Conservation (phyloP, 2,888 invertebrate genomes). For the Plusia festucae region DNA sequence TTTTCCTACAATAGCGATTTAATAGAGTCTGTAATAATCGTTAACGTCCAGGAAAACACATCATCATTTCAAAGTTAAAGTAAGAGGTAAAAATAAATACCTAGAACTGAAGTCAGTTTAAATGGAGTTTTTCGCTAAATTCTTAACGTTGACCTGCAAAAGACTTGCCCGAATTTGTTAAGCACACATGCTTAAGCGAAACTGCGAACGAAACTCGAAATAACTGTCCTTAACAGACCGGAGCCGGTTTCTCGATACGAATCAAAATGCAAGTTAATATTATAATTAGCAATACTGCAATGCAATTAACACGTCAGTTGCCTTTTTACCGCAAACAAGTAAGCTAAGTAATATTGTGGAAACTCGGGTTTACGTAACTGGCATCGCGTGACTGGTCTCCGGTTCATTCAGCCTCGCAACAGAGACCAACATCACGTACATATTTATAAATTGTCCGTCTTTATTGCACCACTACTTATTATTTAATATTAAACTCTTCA, state of each 20-base stretch:
- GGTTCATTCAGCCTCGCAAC: constrained; percentile 79
- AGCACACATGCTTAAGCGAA: constrained; percentile 20
- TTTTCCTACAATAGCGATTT: neutral
- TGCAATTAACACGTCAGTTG: constrained; percentile 82
- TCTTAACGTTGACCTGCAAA: constrained; percentile 33
- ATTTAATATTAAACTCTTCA: constrained; percentile 13
- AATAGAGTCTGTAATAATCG: neutral
- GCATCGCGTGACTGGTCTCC: constrained; percentile 78
- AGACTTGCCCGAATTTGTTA: constrained; percentile 24
- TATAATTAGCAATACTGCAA: constrained; percentile 80
- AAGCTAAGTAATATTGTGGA: constrained; percentile 75
- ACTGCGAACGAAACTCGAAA: constrained; percentile 53
- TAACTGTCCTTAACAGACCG: constrained; percentile 66
- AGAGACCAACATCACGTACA: constrained; percentile 40
- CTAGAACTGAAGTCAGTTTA: neutral
- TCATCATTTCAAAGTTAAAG: neutral
- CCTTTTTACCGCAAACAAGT: constrained; percentile 82
- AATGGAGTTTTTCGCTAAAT: neutral
- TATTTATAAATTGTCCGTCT: constrained; percentile 45
- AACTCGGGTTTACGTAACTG: constrained; percentile 80
- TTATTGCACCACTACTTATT: constrained; percentile 29
- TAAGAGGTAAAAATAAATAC: neutral
- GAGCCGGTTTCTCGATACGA: constrained; percentile 67
- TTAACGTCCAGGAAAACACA: neutral
- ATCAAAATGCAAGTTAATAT: constrained; percentile 74